Base-by-base conservation (phyloP, 2,113 vertebrate genomes). In the Orientallactaga bullata region DNA sequence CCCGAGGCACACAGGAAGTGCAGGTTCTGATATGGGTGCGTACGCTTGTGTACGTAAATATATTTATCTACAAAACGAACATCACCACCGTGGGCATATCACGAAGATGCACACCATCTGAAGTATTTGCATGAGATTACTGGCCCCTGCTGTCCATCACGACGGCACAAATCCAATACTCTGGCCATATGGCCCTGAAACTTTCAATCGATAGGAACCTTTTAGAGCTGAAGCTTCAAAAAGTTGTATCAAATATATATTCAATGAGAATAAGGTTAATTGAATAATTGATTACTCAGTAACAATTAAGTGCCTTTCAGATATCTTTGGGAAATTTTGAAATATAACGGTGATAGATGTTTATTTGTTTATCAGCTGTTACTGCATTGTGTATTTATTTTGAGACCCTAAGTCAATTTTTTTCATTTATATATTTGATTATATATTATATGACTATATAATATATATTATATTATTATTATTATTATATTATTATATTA, bases 281-380 rank as follows among this genome's bases (percentile, higher is more conserved):
- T 98, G 98, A 98, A 98, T 98, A 98, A 98, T 98, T 97, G 98
- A 98, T 98, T 97, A 96, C 98, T 97, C 97, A 74, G 97, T 98
- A 98, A 97, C 98, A 98, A 98, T 98, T 98, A 97, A 98, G 97
- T 96, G 97, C 94, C 97, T 96, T 97, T 97, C 97, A 97, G 97
- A 98, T 97, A 97, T 98, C 97, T 97, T 97, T 95, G 97, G 97
- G 96, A 98, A 98, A 97, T 96, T 97, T 91, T 0, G 78, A 96
- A 95, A 96, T 97, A 96, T 96, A 96, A 97, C 72, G 93, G 96
- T 96, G 97, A 97, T 97, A 95, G 98, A 98, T 97, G 97, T 96
- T 97, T 97, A 97, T 98, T 97, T 89, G 93, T 97, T 97, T 97
- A 98, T 98, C 97, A 97, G 97, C 72, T 96, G 69, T 80, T 47